Evolutionary conservation across 92 coral and sea anemone genomes (phyloP), one percentile per base, ranked within the genome.

Genomic region (Siderastrea radians): DNA sequence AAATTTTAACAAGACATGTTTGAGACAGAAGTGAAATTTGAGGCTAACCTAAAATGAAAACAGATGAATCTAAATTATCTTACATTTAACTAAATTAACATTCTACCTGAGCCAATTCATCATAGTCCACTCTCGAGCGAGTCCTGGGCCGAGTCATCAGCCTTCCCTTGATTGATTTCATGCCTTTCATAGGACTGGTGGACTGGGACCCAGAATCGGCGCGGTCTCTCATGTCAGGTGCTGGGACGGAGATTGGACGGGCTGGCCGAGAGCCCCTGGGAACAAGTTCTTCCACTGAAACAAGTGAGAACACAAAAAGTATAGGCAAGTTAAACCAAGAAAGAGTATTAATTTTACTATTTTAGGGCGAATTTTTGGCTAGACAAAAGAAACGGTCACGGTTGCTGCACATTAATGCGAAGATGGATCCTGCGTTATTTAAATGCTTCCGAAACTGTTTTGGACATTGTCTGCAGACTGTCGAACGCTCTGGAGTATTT

Each of bases 61-160:
- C 19, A 7, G 2, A 5, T 49, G n/a, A 14, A 49, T n/a, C 2
- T n/a, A 0, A n/a, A n/a, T n/a, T 1, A 7, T 0, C 11, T 3
- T 2, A 73, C 45, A 54, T 17, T 14, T 8, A 44, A 47, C 48
- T 3, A 49, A 53, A 17, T 7, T 70, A 14, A 6, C 49, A 5
- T 6, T 14, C 43, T 8, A 95, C 98, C 95, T 91, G 90, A 48
- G 86, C 95, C 71, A 95, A 88, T 71, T 93, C 98, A 14, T 93
- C 98, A 19, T 90, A 86, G 68, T 94, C 91, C 50, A 87, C 79
- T 1, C 89, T 84, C n/a, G 93, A 88, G 57, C 91, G 92, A 38
- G 93, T 82, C 73, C 90, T 90, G 49, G 91, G 91, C 65, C 94
- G 88, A 55, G 88, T 54, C 71, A 91, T 79, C 5, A 90, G 82